Percentiles rank a stretch among this genome's conserved stretches.
phyloP scores from a whole-genome alignment of 2,888 invertebrate species.

The Kuschelorhynchus macadamiae region DNA sequence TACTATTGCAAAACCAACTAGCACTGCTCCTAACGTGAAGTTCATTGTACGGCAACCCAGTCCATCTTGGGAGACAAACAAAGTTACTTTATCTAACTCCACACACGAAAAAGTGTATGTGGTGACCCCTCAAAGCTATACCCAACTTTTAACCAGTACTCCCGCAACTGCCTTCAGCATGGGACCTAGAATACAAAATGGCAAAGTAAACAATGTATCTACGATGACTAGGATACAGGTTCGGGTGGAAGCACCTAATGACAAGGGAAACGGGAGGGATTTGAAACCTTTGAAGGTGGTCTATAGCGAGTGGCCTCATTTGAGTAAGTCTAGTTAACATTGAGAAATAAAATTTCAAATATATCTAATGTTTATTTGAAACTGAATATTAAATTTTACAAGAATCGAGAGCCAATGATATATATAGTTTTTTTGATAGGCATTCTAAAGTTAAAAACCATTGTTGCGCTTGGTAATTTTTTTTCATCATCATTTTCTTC shows the following conservation, averaged over 20 bases:
- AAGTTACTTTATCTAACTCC: constrained; percentile 81
- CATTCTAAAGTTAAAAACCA: no score
- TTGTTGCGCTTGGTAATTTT: no score
- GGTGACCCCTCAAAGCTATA: constrained; percentile 82
- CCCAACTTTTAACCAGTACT: constrained; percentile 59
- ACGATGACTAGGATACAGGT: constrained; percentile 58
- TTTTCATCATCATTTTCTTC: no score
- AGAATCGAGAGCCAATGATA: no score
- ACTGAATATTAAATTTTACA: no score
- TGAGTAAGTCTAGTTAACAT: constrained; percentile 65
- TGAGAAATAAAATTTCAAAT: background rate
- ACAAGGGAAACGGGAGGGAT: constrained; percentile 48
- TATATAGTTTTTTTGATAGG: no score
- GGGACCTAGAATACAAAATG: constrained; percentile 64
- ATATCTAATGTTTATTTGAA: no score
- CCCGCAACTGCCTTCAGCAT: constrained; percentile 61
- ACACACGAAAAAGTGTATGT: constrained; percentile 87
- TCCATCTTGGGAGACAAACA: constrained; percentile 76
- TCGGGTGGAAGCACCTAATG: constrained; percentile 55
- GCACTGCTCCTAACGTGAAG: constrained; percentile 44
- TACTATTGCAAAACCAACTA: constrained; percentile 36
- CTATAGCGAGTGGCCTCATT: constrained; percentile 69
- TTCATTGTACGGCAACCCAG: constrained; percentile 54
- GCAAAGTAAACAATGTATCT: constrained; percentile 50
- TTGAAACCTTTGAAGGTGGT: constrained; percentile 62